Evolutionary conservation across 2,113 vertebrate genomes (phyloP).

Genomic region (Panurus biarmicus): DNA sequence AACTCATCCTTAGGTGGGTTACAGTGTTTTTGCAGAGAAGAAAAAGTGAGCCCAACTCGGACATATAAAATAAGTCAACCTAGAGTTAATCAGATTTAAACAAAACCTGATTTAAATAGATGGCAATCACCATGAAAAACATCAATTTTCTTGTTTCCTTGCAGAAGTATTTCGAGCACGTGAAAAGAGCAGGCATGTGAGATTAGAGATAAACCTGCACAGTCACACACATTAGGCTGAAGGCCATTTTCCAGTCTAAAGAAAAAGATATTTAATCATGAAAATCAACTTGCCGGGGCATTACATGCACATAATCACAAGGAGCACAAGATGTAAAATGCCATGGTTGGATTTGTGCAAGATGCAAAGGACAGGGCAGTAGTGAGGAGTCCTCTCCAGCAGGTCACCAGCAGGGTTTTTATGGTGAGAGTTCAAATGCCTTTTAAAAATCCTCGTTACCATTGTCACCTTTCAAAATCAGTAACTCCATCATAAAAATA

Average conservation of each 20-base stretch:
- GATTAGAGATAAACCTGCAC: slow-evolving; percentile 29
- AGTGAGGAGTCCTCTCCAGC: neutral
- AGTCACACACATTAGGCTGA: neutral
- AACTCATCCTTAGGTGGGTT: too few species aligned
- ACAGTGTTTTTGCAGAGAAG: neutral
- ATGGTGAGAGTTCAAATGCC: neutral
- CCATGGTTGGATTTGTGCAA: neutral
- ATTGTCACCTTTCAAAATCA: neutral
- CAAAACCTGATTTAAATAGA: neutral
- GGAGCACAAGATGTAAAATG: neutral
- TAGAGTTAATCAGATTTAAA: neutral
- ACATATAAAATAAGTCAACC: neutral
- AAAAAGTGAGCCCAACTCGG: neutral
- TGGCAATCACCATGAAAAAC: neutral
- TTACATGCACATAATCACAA: neutral
- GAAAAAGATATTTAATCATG: neutral
- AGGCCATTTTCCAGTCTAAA: slow-evolving; percentile 10
- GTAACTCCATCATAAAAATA: neutral
- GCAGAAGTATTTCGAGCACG: neutral
- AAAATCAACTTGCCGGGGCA: neutral
- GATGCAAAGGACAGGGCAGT: neutral
- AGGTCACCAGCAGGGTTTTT: neutral
- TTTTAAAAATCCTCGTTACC: neutral
- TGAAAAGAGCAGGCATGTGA: neutral
- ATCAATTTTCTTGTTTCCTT: neutral